These are phyloP conservation scores for Notocelia uddmanniana DNA, from an alignment of 2,888 invertebrate species.

Conservation along the genomic window DNA sequence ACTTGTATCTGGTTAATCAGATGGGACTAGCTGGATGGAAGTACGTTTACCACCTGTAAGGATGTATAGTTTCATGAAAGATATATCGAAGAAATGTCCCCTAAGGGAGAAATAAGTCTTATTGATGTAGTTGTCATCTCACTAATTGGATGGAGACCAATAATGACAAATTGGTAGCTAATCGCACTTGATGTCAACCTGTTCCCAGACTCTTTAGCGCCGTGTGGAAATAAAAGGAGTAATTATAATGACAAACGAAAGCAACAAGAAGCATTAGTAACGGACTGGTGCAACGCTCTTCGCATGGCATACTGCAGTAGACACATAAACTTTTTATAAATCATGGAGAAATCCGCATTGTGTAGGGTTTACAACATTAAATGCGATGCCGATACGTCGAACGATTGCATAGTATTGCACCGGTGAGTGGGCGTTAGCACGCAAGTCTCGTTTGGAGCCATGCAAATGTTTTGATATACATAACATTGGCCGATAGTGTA, in stretches of 20 bases:
- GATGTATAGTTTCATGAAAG: background rate
- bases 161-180: background rate
- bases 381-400: constrained; percentile 79
- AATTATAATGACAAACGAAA: constrained; percentile 48
- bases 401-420: constrained; percentile 78
- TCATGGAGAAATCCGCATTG: constrained; percentile 74
- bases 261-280: constrained; percentile 55
- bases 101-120: background rate
- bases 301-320: constrained; percentile 71
- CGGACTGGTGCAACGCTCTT: constrained; percentile 66
- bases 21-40: background rate
- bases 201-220: constrained; percentile 27
- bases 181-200: background rate
- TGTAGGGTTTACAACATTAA: constrained; percentile 70
- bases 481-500: constrained; percentile 71
- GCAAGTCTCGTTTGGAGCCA: constrained; percentile 73
- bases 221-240: constrained; percentile 11
- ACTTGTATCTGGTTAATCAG: constrained; percentile 63
- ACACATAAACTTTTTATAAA: constrained; percentile 66
- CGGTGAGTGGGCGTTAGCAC: constrained; percentile 78
- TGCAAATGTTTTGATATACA: constrained; percentile 76
- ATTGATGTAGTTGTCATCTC: background rate
- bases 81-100: too few relatives aligned
- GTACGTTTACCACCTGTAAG: background rate
- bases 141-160: background rate